These are phyloP conservation scores for Tragelaphus strepsiceros DNA, from an alignment of 2,113 vertebrate genomes.

Conservation along the genomic window DNA sequence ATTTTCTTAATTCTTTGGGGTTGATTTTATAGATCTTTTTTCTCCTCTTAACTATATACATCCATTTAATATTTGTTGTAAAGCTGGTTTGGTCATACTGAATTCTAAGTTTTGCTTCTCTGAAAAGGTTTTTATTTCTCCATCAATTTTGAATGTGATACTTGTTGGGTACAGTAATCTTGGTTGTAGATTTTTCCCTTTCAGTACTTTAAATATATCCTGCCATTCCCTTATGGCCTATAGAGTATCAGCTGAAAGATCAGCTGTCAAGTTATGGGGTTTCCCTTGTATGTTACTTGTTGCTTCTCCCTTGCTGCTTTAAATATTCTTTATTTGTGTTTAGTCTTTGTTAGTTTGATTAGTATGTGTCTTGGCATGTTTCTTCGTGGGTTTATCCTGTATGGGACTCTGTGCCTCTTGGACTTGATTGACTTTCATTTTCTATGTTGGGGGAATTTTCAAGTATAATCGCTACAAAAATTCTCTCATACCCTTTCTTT, in stretches of 20 bases:
- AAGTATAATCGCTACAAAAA: neutral
- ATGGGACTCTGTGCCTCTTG: neutral
- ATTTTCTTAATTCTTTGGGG: neutral
- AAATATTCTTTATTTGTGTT: neutral
- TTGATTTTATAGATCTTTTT: neutral
- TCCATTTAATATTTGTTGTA: neutral
- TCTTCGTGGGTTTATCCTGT: neutral
- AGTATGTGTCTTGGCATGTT: neutral
- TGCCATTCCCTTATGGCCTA: neutral
- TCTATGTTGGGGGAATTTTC: neutral
- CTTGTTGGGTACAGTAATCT: neutral
- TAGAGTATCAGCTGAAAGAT: neutral
- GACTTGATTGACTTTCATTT: neutral
- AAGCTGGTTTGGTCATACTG: neutral
- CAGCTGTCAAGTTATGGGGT: neutral
- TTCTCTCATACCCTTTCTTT: neutral
- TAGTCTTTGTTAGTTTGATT: neutral
- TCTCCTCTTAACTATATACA: neutral
- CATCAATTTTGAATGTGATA: neutral
- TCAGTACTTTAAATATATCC: neutral
- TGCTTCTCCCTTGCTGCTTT: neutral
- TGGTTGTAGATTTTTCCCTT: neutral
- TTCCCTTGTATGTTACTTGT: neutral
- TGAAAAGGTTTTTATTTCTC: neutral
- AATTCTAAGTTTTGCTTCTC: neutral